These are phyloP conservation scores for Mixornis gularis DNA, from an alignment of 2,113 vertebrate genomes.

Conservation along the genomic window DNA sequence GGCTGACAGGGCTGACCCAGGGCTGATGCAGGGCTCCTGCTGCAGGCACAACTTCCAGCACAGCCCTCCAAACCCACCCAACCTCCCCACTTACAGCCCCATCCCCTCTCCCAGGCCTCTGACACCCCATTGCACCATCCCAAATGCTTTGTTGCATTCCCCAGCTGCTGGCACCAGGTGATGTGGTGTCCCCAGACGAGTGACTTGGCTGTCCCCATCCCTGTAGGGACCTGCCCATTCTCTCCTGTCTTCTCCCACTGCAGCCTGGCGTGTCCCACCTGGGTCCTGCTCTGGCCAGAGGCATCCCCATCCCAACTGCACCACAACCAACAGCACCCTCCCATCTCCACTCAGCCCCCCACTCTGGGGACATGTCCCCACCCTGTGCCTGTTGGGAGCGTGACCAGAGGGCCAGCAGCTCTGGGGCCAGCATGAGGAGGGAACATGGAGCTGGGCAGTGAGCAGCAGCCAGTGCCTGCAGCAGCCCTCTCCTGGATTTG, in stretches of 20 bases:
- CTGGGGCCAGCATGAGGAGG: accelerated
- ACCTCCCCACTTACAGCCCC: neutral
- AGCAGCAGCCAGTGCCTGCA: accelerated
- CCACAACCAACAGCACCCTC: neutral
- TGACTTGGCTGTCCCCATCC: neutral
- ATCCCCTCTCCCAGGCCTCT: neutral
- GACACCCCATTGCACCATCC: no score
- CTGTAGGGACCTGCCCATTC: neutral
- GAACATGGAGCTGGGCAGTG: accelerated
- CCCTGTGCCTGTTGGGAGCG: accelerated
- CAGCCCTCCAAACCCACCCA: neutral
- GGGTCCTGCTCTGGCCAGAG: neutral
- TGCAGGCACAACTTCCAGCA: accelerated
- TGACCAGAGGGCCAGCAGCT: neutral
- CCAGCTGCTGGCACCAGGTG: neutral
- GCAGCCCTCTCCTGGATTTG: neutral
- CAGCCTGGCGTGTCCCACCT: accelerated
- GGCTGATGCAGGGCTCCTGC: neutral
- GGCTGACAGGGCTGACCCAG: accelerated
- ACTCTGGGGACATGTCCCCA: accelerated
- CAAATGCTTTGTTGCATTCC: neutral
- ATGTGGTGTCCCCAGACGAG: accelerated
- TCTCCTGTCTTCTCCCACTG: neutral
- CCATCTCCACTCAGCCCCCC: neutral
- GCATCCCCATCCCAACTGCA: no score